Conservation (phyloP, 2,888 invertebrate genomes). For the Tricholauxania praeusta region DNA sequence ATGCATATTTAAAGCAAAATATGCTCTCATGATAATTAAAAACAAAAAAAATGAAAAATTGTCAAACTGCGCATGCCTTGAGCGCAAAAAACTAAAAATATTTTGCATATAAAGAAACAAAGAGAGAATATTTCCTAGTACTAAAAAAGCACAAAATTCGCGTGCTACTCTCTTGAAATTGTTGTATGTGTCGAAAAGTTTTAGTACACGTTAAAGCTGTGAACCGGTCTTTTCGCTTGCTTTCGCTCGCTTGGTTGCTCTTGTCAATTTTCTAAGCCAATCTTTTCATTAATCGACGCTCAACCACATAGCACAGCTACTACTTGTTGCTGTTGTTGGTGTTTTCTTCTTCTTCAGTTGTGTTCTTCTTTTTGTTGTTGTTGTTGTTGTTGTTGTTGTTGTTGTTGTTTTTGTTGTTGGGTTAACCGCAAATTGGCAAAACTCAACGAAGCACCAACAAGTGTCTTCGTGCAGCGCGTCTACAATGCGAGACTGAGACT, state of each 20-base stretch:
- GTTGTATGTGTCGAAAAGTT: no score
- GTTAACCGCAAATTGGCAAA: conserved; percentile 13
- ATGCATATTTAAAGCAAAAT: no score
- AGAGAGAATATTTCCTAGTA: no score
- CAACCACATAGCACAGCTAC: background rate
- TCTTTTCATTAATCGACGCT: no score
- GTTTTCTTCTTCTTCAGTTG: background rate
- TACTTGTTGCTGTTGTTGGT: background rate
- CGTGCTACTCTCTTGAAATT: no score
- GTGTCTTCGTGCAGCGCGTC: conserved; percentile 22
- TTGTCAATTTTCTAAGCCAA: conserved; percentile 14
- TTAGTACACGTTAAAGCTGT: no score
- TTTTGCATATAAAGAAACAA: no score
- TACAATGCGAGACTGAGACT: background rate
- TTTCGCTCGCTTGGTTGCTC: conserved; percentile 16
- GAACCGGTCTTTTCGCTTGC: conserved; percentile 14
- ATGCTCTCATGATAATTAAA: no score
- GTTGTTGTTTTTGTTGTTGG: background rate
- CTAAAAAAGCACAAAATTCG: no score
- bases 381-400: background rate
- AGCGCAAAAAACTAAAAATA: no score
- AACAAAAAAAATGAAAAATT: no score
- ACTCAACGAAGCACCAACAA: conserved; percentile 28
- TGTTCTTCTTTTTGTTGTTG: background rate
- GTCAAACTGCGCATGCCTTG: no score